Evolutionary conservation across 2,113 vertebrate genomes (phyloP).

Genomic region (Misgurnus anguillicaudatus): DNA sequence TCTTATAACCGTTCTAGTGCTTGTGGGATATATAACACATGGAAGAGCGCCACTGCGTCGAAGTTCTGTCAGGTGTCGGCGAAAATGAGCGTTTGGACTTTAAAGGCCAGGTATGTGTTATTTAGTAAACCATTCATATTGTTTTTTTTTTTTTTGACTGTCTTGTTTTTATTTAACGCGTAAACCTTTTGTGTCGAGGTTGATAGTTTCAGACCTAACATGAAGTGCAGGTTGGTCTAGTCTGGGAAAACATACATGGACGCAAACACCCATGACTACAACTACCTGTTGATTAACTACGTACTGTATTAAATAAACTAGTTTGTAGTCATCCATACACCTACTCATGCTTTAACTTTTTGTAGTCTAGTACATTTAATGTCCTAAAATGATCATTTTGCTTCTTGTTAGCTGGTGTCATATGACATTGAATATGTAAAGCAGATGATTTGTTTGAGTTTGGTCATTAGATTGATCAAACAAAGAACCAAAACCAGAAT

Average conservation of each 20-base stretch:
- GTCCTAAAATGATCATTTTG: neutral
- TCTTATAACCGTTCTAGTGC: neutral
- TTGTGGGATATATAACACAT: conserved; percentile 10
- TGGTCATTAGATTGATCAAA: too few relatives aligned
- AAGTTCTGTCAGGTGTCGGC: conserved; percentile 24
- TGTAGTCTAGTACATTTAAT: neutral
- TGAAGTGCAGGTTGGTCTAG: conserved; percentile 17
- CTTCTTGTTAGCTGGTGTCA: neutral
- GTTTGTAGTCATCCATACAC: neutral
- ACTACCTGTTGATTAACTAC: neutral
- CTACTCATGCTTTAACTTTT: neutral
- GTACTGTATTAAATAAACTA: neutral
- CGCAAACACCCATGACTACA: neutral
- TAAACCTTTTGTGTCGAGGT: neutral
- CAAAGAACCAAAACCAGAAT: too few relatives aligned
- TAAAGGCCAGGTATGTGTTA: conserved; percentile 11
- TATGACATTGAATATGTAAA: neutral
- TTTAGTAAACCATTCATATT: neutral
- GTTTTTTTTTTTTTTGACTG: neutral
- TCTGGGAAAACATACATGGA: conserved; percentile 5
- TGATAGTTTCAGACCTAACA: neutral
- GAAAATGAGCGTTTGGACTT: neutral
- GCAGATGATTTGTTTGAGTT: neutral
- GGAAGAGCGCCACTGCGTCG: neutral
- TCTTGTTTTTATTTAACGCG: neutral